Percentiles rank a stretch among this genome's conserved stretches.
Conservation (phyloP, 2,888 invertebrate species). For the Lypha dubia region DNA sequence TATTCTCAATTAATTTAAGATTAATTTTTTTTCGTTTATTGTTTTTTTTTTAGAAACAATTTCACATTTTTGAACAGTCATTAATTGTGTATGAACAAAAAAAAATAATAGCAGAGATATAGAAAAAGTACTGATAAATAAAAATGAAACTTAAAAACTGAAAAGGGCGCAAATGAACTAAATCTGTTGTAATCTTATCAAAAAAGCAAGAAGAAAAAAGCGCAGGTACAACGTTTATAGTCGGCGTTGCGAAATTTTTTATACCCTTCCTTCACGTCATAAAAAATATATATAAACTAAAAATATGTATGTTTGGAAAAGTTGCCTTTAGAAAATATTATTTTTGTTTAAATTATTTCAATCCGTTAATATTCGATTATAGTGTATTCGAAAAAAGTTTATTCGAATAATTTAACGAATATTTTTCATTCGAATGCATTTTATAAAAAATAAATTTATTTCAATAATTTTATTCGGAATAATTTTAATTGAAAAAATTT, state of each 20-base stretch:
- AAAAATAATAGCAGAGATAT: not conserved
- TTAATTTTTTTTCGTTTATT: slow-evolving; percentile 17
- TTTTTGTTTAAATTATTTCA: not conserved
- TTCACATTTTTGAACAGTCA: slow-evolving; percentile 33
- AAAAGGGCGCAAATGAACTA: slow-evolving; percentile 29
- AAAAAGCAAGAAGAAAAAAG: not conserved
- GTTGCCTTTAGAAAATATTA: not conserved
- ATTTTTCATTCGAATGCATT: too few relatives aligned
- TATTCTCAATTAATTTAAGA: slow-evolving; percentile 38
- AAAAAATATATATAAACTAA: not conserved
- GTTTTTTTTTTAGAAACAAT: slow-evolving; percentile 22
- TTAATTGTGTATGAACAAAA: slow-evolving; percentile 33
- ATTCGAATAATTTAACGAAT: too few relatives aligned
- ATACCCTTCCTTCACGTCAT: not conserved
- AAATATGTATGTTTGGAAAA: too few relatives aligned
- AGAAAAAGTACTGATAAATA: slow-evolving; percentile 16
- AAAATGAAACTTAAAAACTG: slow-evolving; percentile 18
- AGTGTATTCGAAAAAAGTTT: too few relatives aligned
- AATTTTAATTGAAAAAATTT: too few relatives aligned
- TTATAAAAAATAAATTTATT: too few relatives aligned
- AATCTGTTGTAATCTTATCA: slow-evolving; percentile 60
- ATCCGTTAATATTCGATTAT: not conserved
- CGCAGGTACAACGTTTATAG: not conserved
- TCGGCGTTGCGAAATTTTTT: not conserved
- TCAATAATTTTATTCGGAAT: too few relatives aligned